Evolutionary conservation across 2,888 invertebrate genomes (phyloP).

Genomic region (Copidosoma aretas): DNA sequence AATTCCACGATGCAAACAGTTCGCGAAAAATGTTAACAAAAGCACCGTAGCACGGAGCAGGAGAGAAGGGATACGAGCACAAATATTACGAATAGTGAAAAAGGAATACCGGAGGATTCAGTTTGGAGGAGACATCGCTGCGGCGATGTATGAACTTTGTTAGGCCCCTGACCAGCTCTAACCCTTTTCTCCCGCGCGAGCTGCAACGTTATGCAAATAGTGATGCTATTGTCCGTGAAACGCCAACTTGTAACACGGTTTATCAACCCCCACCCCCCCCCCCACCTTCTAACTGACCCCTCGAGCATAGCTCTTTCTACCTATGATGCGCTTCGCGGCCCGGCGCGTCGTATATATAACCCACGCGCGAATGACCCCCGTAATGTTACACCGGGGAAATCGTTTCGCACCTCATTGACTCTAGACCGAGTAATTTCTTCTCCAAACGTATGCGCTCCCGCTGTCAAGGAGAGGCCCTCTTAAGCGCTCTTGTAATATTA

Average conservation of each 20-base stretch:
- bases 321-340: neutral
- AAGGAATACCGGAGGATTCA: too few species aligned
- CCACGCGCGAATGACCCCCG: conserved; percentile 5
- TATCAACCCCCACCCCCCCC: conserved; percentile 49
- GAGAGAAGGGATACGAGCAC: too few species aligned
- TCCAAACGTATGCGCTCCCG: neutral
- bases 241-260: conserved; percentile 46
- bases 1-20: too few species aligned
- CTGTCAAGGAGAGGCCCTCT: neutral
- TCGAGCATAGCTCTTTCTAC: too few species aligned
- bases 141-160: too few species aligned
- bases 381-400: conserved; percentile 39
- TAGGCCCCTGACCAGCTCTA: neutral
- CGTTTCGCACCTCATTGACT: conserved; percentile 33
- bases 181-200: conserved; percentile 5
- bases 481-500: too few species aligned
- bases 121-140: too few species aligned
- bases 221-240: conserved; percentile 50
- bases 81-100: too few species aligned
- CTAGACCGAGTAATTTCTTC: conserved; percentile 23
- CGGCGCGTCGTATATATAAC: neutral
- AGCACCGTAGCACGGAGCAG: too few species aligned
- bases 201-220: conserved; percentile 58
- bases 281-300: conserved; percentile 42
- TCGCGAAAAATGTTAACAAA: too few species aligned